phyloP scores from a whole-genome alignment of 2,113 vertebrate genomes.

The Pseudopodoces humilis region DNA sequence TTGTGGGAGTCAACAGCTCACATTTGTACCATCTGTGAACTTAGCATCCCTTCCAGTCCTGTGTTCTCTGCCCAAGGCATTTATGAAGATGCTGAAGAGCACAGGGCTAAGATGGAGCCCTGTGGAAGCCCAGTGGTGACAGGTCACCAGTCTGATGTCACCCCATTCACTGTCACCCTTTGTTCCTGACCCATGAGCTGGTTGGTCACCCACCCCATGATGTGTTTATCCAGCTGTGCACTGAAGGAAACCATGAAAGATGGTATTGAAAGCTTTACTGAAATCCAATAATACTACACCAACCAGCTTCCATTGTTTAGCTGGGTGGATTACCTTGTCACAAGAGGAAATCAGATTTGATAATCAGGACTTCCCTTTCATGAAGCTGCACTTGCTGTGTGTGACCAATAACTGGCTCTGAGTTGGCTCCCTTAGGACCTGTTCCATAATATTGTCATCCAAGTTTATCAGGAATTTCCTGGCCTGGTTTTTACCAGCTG shows the following conservation, averaged over 20 bases:
- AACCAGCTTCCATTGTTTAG: background rate
- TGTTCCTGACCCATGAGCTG: accelerated
- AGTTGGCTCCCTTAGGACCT: background rate
- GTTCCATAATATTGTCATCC: background rate
- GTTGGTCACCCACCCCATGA: background rate
- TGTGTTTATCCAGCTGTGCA: background rate
- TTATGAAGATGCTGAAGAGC: background rate
- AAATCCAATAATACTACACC: background rate
- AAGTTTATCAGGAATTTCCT: background rate
- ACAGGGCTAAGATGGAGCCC: background rate
- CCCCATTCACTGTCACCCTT: background rate
- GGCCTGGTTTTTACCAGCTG: background rate
- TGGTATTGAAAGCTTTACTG: accelerated
- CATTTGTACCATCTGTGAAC: background rate
- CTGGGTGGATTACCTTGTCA: background rate
- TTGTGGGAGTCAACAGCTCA: accelerated
- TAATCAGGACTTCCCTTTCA: background rate
- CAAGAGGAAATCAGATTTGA: background rate
- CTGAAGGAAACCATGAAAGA: background rate
- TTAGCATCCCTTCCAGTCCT: background rate
- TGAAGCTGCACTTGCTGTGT: background rate
- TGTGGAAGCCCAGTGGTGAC: background rate
- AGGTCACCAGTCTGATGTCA: background rate
- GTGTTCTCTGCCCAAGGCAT: background rate
- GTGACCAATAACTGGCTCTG: background rate